These are phyloP conservation scores for Oenanthe oenanthe DNA, from an alignment of 2,113 vertebrate genomes.

Conservation along the genomic window DNA sequence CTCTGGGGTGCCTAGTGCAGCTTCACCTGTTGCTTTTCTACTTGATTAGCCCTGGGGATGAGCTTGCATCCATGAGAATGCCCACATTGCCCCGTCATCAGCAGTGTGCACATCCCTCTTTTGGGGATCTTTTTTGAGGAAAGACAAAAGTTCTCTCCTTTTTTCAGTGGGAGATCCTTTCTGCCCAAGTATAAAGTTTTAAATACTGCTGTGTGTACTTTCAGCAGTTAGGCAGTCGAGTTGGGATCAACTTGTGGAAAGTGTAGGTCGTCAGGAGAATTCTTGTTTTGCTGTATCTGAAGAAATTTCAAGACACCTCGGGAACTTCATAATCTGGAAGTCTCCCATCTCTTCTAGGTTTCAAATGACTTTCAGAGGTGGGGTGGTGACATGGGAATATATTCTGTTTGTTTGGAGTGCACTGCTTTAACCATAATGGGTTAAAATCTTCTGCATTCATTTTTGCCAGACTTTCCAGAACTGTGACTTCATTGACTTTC, in stretches of 20 bases:
- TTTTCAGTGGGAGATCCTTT: not conserved
- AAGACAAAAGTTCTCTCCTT: not conserved
- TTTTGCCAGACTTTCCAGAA: not conserved
- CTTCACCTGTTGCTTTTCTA: not conserved
- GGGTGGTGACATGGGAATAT: not conserved
- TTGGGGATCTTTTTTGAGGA: not conserved
- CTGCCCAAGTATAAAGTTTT: not conserved
- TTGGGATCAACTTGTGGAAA: not conserved
- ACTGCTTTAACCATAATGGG: not conserved
- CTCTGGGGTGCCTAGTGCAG: not conserved
- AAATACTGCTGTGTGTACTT: not conserved
- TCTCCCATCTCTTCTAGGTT: not conserved
- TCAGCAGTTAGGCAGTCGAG: not conserved
- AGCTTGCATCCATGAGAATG: not conserved
- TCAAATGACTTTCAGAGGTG: not conserved
- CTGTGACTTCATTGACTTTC: not conserved
- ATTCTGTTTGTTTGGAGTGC: not conserved
- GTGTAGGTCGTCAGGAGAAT: not conserved
- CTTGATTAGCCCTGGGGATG: not conserved
- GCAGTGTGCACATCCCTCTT: fast-evolving
- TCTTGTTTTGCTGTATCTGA: not conserved
- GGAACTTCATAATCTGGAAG: not conserved
- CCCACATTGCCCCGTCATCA: not conserved
- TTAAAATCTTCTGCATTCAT: not conserved
- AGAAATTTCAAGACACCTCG: not conserved